Base-by-base conservation (phyloP, 2,113 vertebrate species). In the Oenanthe melanoleuca region DNA sequence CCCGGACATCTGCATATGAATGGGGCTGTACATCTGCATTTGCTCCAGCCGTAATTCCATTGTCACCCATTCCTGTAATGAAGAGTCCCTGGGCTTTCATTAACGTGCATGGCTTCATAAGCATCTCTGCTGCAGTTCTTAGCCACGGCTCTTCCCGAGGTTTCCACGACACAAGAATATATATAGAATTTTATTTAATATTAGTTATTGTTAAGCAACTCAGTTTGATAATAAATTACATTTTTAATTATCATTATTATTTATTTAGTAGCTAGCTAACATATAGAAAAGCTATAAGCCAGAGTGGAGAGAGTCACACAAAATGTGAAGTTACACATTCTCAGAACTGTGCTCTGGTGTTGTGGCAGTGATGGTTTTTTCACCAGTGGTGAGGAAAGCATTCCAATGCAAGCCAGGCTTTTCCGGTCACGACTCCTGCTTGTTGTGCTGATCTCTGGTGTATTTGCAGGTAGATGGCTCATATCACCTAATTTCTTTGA, bases 91-190 rank as follows among this genome's bases (percentile, higher is more conserved):
- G 70, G 90, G 53, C 52, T n/a, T 72, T 89, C 52, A 66, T 92
- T 91, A 93, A 84, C 1, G 2, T 18, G 61, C 3, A 0, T 55
- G 66, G 42, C 86, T 91, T 92, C 86, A n/a, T 61, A 82, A 91
- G 65, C 29, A 24, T 40, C 88, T 53, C 52, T 80, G 37, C 8
- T 8, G 42, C 25, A 10, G 38, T 6, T 47, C 55, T 16, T 21
- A 38, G 72, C 49, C 1, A 1, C 1, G 0, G 7, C 29, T 64
- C 0, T 42, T 84, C 38, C 47, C 2, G 5, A 22, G 42, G 4
- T 23, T 28, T 55, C 14, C 26, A 6, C 0, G 3, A 55, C 31
- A 9, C 0, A 14, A 5, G 10, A 63, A 56, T 23, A 21, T 8
- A 40, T 38, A 25, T 2, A 3, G 13, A 11, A 7, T 8, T 16